Conservation (phyloP, 2,797 vertebrate species). For the Syngnathus acus region DNA sequence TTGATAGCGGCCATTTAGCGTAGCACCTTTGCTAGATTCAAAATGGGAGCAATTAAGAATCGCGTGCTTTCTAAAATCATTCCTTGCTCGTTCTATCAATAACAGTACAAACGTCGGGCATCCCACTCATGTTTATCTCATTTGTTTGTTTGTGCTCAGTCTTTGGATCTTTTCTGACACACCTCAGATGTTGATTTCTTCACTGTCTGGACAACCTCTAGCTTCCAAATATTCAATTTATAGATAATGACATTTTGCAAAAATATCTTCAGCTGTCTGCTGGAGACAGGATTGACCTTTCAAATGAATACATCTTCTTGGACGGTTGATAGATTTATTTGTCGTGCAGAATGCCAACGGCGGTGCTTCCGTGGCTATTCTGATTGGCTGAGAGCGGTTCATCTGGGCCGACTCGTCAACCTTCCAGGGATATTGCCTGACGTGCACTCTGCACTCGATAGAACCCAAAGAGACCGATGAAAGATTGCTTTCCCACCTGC, state of each 20-base stretch:
- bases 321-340: constrained; percentile 1
- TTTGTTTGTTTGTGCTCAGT: neutral
- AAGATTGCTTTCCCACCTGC: neutral
- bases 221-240: constrained; percentile 3
- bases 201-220: neutral
- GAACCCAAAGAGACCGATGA: neutral
- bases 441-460: neutral
- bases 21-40: constrained; percentile 14
- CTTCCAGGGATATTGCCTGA: constrained; percentile 3
- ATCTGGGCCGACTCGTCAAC: neutral
- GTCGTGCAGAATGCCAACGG: constrained; percentile 5
- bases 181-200: constrained; percentile 1
- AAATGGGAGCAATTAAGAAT: constrained; percentile 24
- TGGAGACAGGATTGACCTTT: constrained; percentile 5
- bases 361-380: neutral
- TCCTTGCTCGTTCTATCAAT: neutral
- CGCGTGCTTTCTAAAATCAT: neutral
- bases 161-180: neutral
- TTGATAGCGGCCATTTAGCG: constrained; percentile 5
- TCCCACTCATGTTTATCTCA: neutral
- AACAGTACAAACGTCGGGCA: neutral
- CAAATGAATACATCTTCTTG: constrained; percentile 4
- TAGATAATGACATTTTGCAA: constrained; percentile 3
- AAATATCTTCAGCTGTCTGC: constrained; percentile 4
- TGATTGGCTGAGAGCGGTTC: constrained; percentile 5